Base-by-base conservation (phyloP, 92 coral and sea anemone species). In the Meandrina meandrites region DNA sequence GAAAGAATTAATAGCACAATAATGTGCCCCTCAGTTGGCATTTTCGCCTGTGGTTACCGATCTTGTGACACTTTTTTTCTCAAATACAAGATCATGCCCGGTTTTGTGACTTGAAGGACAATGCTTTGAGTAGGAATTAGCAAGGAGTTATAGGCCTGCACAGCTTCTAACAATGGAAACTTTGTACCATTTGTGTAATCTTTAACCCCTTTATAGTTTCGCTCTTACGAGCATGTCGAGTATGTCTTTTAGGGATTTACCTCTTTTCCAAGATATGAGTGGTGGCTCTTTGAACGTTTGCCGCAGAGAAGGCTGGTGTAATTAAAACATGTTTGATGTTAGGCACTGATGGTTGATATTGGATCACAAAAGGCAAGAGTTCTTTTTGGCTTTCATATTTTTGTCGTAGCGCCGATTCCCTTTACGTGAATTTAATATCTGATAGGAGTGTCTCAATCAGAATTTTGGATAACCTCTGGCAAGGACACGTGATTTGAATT, bases 271-370 rank as follows among this genome's bases (percentile, higher is more conserved):
- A 19, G 81, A 48, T 6, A 77, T 47, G 6, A 77, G 31, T 8
- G 81, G 81, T 48, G 81, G 66, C 66, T 77, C 37, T 48, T 77
- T 77, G 64, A 53, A 77, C 15, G 47, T 77, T 11, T 77, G 62
- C 32, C 81, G 15, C 19, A 77, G 62, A 16, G 31, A 24, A 47
- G 66, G 81, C 36, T 77, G 81, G 36, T 77, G 3, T 50, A 16
- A 50, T 11, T 50, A 50, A 50, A 50, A 16, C 54, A 8, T 50
- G 13, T 7, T 62, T 62, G 7, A 5, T 8, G 22, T 62, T 62
- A 8, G 69, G 22, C 7, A 62, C 22, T 62, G 69, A 19, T 62
- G 69, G 69, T 21, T 62, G 30, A n/a, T 62, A 19, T n/a, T 62
- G 69, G 16, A n/a, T 62, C 8, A 10, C 69, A 62, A 62, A 17